phyloP scores from a whole-genome alignment of 2,888 invertebrate genomes.

The Amphimallon solstitiale region DNA sequence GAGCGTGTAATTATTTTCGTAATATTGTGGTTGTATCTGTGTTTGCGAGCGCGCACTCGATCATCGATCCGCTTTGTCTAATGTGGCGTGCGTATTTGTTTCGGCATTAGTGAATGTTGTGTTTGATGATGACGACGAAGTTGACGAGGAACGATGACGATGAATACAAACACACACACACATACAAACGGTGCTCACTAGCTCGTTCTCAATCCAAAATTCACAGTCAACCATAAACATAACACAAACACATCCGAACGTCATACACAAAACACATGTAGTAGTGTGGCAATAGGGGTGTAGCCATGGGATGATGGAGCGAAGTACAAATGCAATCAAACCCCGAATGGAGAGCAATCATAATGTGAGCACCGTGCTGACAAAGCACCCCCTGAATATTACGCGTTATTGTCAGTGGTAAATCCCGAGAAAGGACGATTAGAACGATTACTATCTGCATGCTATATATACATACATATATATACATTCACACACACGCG shows the following conservation, averaged over 20 bases:
- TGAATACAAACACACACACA: conserved; percentile 17
- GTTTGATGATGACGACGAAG: conserved; percentile 31
- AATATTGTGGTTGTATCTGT: no score
- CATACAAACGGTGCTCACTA: neutral
- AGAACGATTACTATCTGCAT: conserved; percentile 39
- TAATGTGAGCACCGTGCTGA: conserved; percentile 50
- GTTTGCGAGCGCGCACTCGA: neutral
- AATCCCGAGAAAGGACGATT: conserved; percentile 56
- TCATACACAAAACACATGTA: conserved; percentile 27
- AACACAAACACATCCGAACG: conserved; percentile 27
- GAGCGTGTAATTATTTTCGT: conserved; percentile 33
- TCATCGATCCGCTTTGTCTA: conserved; percentile 37
- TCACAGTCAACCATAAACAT: conserved; percentile 31
- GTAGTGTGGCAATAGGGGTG: no score
- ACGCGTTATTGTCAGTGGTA: conserved; percentile 54
- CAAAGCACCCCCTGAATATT: conserved; percentile 51
- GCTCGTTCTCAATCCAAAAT: conserved; percentile 15
- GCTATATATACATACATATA: neutral
- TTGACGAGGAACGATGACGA: conserved; percentile 9
- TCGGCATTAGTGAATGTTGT: conserved; percentile 36
- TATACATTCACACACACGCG: no score
- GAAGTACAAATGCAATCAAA: conserved; percentile 53
- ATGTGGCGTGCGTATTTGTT: conserved; percentile 38
- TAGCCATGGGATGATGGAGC: no score
- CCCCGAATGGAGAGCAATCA: conserved; percentile 49